phyloP scores from a whole-genome alignment of 2,113 vertebrate genomes.

The Campylomormyrus tamandua region DNA sequence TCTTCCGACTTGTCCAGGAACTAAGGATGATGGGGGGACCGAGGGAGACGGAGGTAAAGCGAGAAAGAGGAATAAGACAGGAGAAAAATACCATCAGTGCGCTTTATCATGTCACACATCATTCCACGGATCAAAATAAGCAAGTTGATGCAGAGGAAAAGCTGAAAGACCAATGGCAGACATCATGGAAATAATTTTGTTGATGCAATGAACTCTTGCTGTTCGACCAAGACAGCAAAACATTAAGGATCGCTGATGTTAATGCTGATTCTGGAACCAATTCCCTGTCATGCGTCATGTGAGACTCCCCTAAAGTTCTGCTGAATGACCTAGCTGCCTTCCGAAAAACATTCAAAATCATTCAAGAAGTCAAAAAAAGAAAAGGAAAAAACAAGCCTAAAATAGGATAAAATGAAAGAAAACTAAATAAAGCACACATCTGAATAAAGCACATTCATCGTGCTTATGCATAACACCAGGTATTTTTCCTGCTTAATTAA shows the following conservation, averaged over 20 bases:
- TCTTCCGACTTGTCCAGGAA: slow-evolving; percentile 95
- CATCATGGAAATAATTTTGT: slow-evolving; percentile 8
- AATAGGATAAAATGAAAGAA: not conserved
- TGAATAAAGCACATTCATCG: not conserved
- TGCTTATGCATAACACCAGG: not conserved
- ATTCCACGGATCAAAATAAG: not conserved
- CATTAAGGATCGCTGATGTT: not conserved
- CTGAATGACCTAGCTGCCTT: not conserved
- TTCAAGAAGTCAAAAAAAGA: not conserved
- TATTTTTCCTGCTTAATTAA: not conserved
- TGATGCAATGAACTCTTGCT: not conserved
- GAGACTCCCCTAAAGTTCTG: not conserved
- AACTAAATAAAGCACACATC: not conserved
- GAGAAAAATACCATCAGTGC: not conserved
- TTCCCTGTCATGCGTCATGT: not conserved
- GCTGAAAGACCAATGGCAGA: slow-evolving; percentile 5
- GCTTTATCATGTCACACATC: not conserved
- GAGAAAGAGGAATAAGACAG: not conserved
- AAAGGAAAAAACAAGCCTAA: not conserved
- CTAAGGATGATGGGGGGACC: slow-evolving; percentile 49
- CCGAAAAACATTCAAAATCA: not conserved
- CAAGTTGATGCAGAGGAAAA: not conserved
- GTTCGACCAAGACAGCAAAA: not conserved
- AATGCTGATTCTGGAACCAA: not conserved
- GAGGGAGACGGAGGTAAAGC: not conserved